Evolutionary conservation across 2,797 vertebrate genomes (phyloP).

Genomic region (Austrolebias charrua): DNA sequence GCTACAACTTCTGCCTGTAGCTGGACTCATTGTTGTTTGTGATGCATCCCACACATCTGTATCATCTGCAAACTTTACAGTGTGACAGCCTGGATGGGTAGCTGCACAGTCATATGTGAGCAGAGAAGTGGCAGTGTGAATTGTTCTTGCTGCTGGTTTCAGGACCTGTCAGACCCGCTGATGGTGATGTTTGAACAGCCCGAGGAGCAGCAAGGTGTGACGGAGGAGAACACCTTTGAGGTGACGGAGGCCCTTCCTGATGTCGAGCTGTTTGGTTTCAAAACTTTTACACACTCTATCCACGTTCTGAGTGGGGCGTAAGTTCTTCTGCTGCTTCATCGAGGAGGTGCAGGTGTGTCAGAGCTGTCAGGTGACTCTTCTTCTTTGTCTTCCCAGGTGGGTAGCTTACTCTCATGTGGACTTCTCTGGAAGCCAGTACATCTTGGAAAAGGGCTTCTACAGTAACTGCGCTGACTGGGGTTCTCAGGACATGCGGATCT

Average conservation of each 20-base stretch:
- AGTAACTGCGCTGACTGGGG: slow-evolving; percentile 92
- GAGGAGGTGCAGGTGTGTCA: not conserved
- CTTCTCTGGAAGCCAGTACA: slow-evolving; percentile 90
- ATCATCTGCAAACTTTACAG: too few relatives aligned
- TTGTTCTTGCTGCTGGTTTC: not conserved
- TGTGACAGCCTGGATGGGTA: too few relatives aligned
- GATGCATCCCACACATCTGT: too few relatives aligned
- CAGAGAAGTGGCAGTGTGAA: too few relatives aligned
- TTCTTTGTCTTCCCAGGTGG: slow-evolving; percentile 79
- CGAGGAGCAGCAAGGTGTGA: slow-evolving; percentile 78
- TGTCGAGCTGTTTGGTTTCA: slow-evolving; percentile 81
- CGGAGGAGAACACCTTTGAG: slow-evolving; percentile 82
- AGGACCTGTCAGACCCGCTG: slow-evolving; percentile 87
- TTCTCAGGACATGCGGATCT: slow-evolving; percentile 78
- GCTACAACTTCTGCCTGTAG: too few relatives aligned
- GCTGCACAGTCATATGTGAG: too few relatives aligned
- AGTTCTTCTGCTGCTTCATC: slow-evolving; percentile 46
- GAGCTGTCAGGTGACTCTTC: not conserved
- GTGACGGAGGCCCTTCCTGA: slow-evolving; percentile 86
- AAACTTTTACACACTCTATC: slow-evolving; percentile 83
- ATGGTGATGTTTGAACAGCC: slow-evolving; percentile 85
- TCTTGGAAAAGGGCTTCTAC: slow-evolving; percentile 95
- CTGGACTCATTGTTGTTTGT: too few relatives aligned
- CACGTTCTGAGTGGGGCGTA: slow-evolving; percentile 90
- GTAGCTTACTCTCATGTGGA: slow-evolving; percentile 90